phyloP scores from a whole-genome alignment of 2,888 invertebrate species.

The Therioaphis trifolii region DNA sequence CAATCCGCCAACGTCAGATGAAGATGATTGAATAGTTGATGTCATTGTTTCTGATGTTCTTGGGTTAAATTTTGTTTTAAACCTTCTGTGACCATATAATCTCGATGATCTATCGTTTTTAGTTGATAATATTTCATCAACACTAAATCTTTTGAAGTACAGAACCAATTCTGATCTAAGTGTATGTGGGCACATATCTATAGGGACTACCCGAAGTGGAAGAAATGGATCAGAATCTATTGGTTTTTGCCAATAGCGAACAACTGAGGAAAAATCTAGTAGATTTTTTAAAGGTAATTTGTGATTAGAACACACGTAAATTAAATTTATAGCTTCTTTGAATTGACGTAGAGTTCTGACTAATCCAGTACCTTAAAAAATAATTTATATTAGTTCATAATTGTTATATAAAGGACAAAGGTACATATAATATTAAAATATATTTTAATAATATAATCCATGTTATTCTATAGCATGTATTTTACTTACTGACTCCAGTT shows the following conservation, averaged over 20 bases:
- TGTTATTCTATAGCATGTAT: neutral
- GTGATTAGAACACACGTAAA: slow-evolving; percentile 75
- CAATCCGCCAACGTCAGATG: slow-evolving; percentile 38
- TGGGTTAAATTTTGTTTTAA: slow-evolving; percentile 18
- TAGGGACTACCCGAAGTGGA: slow-evolving; percentile 71
- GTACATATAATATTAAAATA: too few species aligned
- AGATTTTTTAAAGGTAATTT: slow-evolving; percentile 70
- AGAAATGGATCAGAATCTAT: slow-evolving; percentile 71
- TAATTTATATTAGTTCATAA: neutral
- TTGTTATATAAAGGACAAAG: too few species aligned
- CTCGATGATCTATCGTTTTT: slow-evolving; percentile 38
- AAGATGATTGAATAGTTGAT: slow-evolving; percentile 5
- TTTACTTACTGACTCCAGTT: slow-evolving; percentile 70
- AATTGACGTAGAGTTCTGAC: slow-evolving; percentile 70
- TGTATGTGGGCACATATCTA: slow-evolving; percentile 76
- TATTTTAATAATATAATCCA: neutral
- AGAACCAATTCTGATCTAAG: slow-evolving; percentile 74
- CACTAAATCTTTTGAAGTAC: slow-evolving; percentile 69
- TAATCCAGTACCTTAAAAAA: slow-evolving; percentile 68
- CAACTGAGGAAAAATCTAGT: slow-evolving; percentile 69
- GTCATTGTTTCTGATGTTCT: slow-evolving; percentile 6
- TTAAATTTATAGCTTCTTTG: slow-evolving; percentile 70
- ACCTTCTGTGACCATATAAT: slow-evolving; percentile 26
- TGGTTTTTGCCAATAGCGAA: slow-evolving; percentile 56
- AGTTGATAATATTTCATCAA: slow-evolving; percentile 43